Conservation (phyloP, 2,888 invertebrate genomes). For the Drosophila falleni region DNA sequence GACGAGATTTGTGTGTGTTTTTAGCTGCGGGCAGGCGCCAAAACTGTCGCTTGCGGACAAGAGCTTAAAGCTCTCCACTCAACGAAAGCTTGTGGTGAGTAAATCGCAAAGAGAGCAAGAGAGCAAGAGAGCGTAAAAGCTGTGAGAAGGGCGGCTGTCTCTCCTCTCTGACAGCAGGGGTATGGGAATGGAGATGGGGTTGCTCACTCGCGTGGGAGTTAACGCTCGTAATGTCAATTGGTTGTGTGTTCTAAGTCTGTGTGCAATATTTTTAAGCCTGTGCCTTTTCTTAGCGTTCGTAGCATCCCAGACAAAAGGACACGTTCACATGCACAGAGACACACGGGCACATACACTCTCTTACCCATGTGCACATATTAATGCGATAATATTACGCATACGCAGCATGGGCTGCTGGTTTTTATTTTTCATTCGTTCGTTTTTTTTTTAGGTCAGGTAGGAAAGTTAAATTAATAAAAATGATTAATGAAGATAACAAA, state of each 20-base stretch:
- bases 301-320: constrained; percentile 53
- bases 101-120: constrained; percentile 4
- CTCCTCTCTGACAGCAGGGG: background rate
- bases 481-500: constrained; percentile 50
- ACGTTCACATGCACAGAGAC: constrained; percentile 22
- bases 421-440: constrained; percentile 12
- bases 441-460: constrained; percentile 25
- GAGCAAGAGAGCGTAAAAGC: constrained; percentile 29
- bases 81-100: constrained; percentile 70
- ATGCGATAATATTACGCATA: constrained; percentile 57
- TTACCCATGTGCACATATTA: constrained; percentile 33
- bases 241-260: constrained; percentile 60
- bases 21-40: constrained; percentile 64
- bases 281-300: constrained; percentile 64
- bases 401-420: constrained; percentile 35
- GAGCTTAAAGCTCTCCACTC: constrained; percentile 51
- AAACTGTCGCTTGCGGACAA: constrained; percentile 48
- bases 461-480: constrained; percentile 38
- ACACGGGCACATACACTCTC: constrained; percentile 5
- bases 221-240: constrained; percentile 77
- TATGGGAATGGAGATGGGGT: background rate
- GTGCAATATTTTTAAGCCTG: constrained; percentile 65
- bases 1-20: constrained; percentile 61
- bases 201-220: constrained; percentile 53
- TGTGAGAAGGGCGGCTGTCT: constrained; percentile 12